Evolutionary conservation across 2,113 vertebrate genomes (phyloP), one percentile per base, ranked within the genome.

Genomic region (Sisor rabdophorus): DNA sequence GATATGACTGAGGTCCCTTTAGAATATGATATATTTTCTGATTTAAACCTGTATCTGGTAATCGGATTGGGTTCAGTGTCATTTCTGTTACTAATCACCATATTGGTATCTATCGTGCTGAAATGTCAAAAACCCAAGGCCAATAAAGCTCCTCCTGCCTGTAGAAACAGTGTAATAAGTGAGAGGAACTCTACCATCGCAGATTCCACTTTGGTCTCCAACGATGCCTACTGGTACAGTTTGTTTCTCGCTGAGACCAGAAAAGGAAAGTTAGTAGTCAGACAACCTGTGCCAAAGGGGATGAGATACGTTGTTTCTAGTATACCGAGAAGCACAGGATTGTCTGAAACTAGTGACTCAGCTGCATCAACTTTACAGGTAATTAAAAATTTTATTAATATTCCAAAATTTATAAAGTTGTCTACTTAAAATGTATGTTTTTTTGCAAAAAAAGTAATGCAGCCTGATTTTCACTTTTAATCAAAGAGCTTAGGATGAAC

Each of bases 21-120:
- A 0, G 89, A 91, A 40, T 73, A 86, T 15, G 81, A 87, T 76
- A 76, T 4, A 65, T 88, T 91, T 63, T 87, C 87, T 0, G 87
- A 91, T 0, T 83, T 4, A 19, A 79, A 81, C 58, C 67, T 78
- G 32, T 81, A 81, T 75, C 76, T 81, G 56, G 76, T 78, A 53
- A 89, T 92, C 47, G 92, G 90, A 40, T 80, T 92, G 79, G 91
- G 90, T 50, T 91, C 91, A 0, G 85, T 92, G 13, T 92, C 91
- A 55, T 91, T 92, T 78, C 85, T 91, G 16, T 90, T 92, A 73
- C 87, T 93, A 11, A 86, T 92, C 0, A 90, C 91, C 71, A 93
- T 92, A 73, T 76, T 93, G 77, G 86, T 92, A 1, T 78, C 80
- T 75, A 81, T 81, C 52, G 76, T 81, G 36, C 76, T 81, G 24